Evolutionary conservation across 2,888 invertebrate species (phyloP).

Genomic region (Drosophila birchii): DNA sequence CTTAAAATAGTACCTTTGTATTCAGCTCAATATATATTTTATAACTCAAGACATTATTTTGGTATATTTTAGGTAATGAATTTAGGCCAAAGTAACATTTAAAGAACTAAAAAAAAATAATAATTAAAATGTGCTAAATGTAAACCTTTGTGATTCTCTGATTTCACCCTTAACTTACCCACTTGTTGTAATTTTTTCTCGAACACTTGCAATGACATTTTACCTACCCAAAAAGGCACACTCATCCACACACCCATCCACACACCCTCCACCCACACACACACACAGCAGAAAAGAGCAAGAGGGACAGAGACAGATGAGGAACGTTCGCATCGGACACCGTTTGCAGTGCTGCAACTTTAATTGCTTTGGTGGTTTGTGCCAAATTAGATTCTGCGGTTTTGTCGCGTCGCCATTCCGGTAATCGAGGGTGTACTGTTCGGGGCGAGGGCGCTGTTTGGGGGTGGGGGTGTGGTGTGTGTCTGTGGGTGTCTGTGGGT

Average conservation of each 20-base stretch:
- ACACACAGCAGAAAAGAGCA: conserved; percentile 1
- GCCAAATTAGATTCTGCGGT: conserved; percentile 77
- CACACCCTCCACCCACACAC: neutral
- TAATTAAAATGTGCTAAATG: neutral
- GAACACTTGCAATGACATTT: conserved; percentile 23
- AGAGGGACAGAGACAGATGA: conserved; percentile 30
- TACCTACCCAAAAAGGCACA: neutral
- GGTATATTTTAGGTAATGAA: neutral
- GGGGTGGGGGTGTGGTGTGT: neutral
- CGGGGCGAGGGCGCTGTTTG: neutral
- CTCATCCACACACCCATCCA: neutral
- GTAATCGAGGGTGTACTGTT: conserved; percentile 43
- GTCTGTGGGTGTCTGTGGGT: conserved; percentile 1
- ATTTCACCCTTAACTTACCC: neutral
- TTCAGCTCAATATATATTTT: too few species aligned
- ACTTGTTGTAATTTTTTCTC: conserved; percentile 11
- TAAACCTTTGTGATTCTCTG: too few species aligned
- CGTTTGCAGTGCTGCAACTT: conserved; percentile 70
- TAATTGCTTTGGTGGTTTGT: conserved; percentile 81
- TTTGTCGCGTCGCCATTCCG: conserved; percentile 71
- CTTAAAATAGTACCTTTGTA: too few species aligned
- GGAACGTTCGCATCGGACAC: conserved; percentile 50
- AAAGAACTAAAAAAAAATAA: neutral
- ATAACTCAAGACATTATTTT: too few species aligned
- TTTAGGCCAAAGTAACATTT: neutral